Percentiles rank a stretch among this genome's conserved stretches.
Evolutionary conservation across 2,797 vertebrate species (phyloP).

Genomic region (Tragopan temminckii): DNA sequence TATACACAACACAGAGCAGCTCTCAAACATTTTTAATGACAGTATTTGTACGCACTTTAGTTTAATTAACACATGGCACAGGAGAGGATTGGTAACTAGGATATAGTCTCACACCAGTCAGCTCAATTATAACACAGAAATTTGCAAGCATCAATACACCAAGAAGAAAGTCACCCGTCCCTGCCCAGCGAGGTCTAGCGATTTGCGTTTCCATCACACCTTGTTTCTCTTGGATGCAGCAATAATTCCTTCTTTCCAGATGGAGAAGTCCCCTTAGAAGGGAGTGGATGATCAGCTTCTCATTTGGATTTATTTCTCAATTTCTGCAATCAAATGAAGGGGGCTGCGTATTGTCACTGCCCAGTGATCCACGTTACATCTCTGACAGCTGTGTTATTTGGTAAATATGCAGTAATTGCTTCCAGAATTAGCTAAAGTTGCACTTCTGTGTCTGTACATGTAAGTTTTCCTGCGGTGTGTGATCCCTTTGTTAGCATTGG

Average conservation of each 20-base stretch:
- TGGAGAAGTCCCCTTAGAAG: constrained; percentile 36
- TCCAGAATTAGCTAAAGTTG: constrained; percentile 13
- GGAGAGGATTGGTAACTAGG: constrained; percentile 57
- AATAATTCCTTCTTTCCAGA: constrained; percentile 44
- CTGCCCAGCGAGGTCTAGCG: neutral
- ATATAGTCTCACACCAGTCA: constrained; percentile 53
- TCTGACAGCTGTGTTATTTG: constrained; percentile 60
- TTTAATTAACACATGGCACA: constrained; percentile 72
- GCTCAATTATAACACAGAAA: constrained; percentile 45
- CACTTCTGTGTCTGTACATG: neutral
- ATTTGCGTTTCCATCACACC: constrained; percentile 23
- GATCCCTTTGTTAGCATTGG: neutral
- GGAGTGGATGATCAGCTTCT: constrained; percentile 7
- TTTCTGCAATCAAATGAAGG: constrained; percentile 38
- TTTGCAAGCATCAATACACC: constrained; percentile 19
- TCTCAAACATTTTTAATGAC: constrained; percentile 71
- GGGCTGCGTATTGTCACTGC: constrained; percentile 8
- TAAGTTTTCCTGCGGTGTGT: neutral
- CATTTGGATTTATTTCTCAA: constrained; percentile 51
- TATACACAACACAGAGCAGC: constrained; percentile 58
- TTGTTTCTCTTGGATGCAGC: neutral
- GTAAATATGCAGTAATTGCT: constrained; percentile 52
- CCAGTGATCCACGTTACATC: constrained; percentile 18
- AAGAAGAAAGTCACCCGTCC: neutral
- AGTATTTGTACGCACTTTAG: constrained; percentile 69